These are phyloP conservation scores for Heliconius cydno DNA, from an alignment of 2,888 invertebrate species.

Conservation along the genomic window DNA sequence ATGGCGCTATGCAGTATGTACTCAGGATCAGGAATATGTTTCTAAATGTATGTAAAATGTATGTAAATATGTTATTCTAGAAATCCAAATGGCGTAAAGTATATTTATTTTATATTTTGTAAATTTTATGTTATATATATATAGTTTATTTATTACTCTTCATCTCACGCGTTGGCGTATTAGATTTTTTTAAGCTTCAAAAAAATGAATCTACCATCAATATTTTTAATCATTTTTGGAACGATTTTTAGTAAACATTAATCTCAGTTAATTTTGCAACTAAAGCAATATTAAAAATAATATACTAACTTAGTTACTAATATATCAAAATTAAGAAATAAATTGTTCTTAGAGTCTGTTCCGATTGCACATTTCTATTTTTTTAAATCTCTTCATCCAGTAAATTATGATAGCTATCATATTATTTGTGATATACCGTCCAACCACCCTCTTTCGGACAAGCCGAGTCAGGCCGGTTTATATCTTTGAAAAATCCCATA, in stretches of 20 bases:
- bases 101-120: neutral
- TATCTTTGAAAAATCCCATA: slow-evolving; percentile 76
- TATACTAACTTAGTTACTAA: neutral
- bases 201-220: neutral
- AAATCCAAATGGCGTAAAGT: no score
- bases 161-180: no score
- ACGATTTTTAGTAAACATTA: neutral
- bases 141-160: neutral
- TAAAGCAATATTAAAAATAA: neutral
- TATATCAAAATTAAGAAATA: neutral
- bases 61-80: neutral
- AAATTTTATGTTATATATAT: neutral
- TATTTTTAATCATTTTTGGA: neutral
- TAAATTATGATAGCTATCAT: slow-evolving; percentile 1
- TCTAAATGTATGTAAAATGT: slow-evolving; percentile 17
- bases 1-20: slow-evolving; percentile 52
- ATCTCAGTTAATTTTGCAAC: neutral
- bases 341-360: neutral
- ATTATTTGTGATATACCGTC: slow-evolving; percentile 35
- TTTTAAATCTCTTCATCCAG: neutral
- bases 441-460: slow-evolving; percentile 63
- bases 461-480: slow-evolving; percentile 64
- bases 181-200: neutral
- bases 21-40: slow-evolving; percentile 49
- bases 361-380: neutral